Percentiles rank a stretch among this genome's conserved stretches.
Conservation (phyloP, 1,140 invertebrate genomes). For the Scaptomyza pallida region DNA sequence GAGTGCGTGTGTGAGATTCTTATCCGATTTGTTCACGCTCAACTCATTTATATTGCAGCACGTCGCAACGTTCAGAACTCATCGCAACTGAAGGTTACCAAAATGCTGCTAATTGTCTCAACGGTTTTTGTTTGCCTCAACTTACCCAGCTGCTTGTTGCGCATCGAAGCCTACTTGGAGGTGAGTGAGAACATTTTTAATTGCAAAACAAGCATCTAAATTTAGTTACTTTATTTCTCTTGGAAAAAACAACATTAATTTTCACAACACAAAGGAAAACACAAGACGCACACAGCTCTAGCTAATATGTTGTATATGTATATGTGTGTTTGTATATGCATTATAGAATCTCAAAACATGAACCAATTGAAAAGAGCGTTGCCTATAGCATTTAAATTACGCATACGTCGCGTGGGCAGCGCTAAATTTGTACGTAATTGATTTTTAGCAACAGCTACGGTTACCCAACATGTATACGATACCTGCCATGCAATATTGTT, state of each 20-base stretch:
- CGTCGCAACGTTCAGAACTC: constrained; percentile 80
- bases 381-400: constrained; percentile 4
- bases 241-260: not conserved
- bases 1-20: not conserved
- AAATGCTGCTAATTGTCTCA: constrained; percentile 92
- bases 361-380: not conserved
- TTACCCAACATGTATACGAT: constrained; percentile 8
- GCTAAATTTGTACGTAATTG: not conserved
- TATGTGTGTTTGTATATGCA: too few species aligned
- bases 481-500: not conserved
- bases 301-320: too few species aligned
- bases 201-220: not conserved
- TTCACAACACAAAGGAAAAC: not conserved
- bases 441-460: not conserved
- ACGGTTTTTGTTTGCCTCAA: constrained; percentile 92
- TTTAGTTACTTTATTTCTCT: not conserved
- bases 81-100: constrained; percentile 89
- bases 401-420: constrained; percentile 16
- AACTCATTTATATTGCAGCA: constrained; percentile 45
- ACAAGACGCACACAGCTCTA: not conserved
- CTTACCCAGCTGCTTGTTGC: constrained; percentile 89
- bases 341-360: not conserved
- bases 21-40: not conserved
- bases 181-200: constrained; percentile 82
- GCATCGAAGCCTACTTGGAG: constrained; percentile 86